Percentiles rank a stretch among this genome's conserved stretches.
These are phyloP conservation scores for Ceratina calcarata DNA, from an alignment of 1,140 invertebrate genomes.

Conservation along the genomic window DNA sequence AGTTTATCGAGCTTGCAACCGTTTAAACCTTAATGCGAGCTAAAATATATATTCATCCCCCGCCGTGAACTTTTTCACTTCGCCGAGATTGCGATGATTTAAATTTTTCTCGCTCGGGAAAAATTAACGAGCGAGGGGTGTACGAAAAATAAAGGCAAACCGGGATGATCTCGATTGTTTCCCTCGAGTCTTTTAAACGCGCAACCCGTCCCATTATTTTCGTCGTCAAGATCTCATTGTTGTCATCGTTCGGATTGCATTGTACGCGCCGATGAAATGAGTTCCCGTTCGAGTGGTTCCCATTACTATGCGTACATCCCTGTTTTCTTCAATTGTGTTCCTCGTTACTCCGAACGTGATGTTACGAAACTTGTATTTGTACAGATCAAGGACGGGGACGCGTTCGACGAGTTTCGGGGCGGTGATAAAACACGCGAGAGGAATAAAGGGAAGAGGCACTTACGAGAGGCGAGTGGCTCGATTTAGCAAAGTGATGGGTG, in stretches of 20 bases:
- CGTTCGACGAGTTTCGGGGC: neutral
- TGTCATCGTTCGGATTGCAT: constrained; percentile 24
- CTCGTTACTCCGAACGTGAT: neutral
- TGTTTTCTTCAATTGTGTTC: neutral
- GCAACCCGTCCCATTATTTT: constrained; percentile 23
- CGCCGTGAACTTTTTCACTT: neutral
- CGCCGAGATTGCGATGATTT: neutral
- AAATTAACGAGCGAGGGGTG: neutral
- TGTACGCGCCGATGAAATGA: constrained; percentile 47
- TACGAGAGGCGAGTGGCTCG: constrained; percentile 13
- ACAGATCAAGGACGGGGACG: neutral
- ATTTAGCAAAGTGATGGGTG: constrained; percentile 32
- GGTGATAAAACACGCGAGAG: constrained; percentile 27
- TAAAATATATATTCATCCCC: neutral
- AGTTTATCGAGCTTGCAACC: neutral
- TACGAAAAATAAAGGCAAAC: neutral
- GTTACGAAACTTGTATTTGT: neutral
- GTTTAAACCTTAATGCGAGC: neutral
- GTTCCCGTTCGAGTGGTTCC: constrained; percentile 47
- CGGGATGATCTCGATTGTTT: neutral
- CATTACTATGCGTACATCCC: constrained; percentile 31
- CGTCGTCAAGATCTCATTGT: constrained; percentile 25
- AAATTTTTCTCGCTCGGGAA: neutral
- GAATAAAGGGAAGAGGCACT: constrained; percentile 36
- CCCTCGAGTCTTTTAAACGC: constrained; percentile 34